Percentiles rank a stretch among this genome's conserved stretches.
These are phyloP conservation scores for Ochropleura plecta DNA, from an alignment of 2,888 invertebrate species.

Conservation along the genomic window DNA sequence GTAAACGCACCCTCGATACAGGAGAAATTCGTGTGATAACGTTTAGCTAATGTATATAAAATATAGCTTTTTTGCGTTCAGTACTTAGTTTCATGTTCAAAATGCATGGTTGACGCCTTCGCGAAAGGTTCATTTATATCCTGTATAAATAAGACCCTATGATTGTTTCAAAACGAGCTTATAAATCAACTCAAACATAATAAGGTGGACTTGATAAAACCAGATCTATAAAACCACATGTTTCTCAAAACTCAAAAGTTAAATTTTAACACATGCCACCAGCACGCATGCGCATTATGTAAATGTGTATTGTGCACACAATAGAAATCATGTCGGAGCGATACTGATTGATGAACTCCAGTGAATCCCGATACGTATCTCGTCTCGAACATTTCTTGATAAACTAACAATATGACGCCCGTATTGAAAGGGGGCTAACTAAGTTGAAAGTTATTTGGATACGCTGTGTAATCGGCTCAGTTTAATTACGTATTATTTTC, in stretches of 20 bases:
- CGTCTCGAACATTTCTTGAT: constrained; percentile 68
- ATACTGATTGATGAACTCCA: constrained; percentile 86
- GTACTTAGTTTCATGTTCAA: no score
- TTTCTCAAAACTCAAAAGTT: constrained; percentile 5
- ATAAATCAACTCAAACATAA: neutral
- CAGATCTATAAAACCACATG: constrained; percentile 18
- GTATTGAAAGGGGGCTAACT: constrained; percentile 68
- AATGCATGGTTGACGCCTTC: no score
- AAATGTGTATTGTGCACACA: constrained; percentile 81
- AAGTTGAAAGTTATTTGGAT: constrained; percentile 59
- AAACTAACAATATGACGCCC: constrained; percentile 71
- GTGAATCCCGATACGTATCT: constrained; percentile 74
- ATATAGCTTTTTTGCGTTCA: no score
- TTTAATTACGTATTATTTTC: constrained; percentile 25
- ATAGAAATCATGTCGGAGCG: constrained; percentile 81
- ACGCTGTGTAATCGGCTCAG: constrained; percentile 52
- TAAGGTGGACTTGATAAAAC: neutral
- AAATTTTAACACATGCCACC: constrained; percentile 74
- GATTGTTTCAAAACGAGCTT: neutral
- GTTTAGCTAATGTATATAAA: no score
- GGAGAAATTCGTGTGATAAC: no score
- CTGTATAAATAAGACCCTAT: neutral
- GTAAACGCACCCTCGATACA: no score
- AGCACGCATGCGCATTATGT: constrained; percentile 82
- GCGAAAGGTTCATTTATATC: no score